phyloP scores from a whole-genome alignment of 2,888 invertebrate species.

The Tetramorium bicarinatum region DNA sequence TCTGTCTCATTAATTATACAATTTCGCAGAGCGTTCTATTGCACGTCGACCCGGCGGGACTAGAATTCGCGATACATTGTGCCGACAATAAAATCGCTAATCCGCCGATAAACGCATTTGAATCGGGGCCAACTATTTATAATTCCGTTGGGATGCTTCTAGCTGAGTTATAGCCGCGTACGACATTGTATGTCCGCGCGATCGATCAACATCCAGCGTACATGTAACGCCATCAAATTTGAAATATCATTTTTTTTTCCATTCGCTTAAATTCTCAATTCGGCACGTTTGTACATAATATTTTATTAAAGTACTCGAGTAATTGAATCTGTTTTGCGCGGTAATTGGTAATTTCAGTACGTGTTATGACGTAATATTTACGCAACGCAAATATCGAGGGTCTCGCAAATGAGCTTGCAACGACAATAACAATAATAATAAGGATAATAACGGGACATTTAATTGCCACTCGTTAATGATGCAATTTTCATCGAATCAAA shows the following conservation, averaged over 20 bases:
- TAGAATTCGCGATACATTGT: conserved; percentile 7
- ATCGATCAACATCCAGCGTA: conserved; percentile 37
- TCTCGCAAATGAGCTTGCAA: conserved; percentile 17
- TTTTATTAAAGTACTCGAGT: conserved; percentile 24
- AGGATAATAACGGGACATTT: conserved; percentile 27
- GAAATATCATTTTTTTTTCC: neutral
- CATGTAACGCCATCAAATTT: neutral
- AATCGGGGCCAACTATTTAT: conserved; percentile 67
- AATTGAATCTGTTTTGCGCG: conserved; percentile 6
- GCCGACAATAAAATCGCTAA: conserved; percentile 67
- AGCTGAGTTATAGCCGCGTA: conserved; percentile 33
- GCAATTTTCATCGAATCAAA: conserved; percentile 21
- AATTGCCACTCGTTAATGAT: conserved; percentile 38
- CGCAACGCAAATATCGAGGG: conserved; percentile 28
- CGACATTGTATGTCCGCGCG: conserved; percentile 22
- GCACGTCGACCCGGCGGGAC: neutral
- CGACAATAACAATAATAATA: conserved; percentile 32
- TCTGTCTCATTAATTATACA: conserved; percentile 5
- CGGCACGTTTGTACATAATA: neutral
- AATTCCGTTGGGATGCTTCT: conserved; percentile 37
- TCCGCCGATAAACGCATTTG: conserved; percentile 58
- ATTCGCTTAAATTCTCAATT: neutral
- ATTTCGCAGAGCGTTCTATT: neutral
- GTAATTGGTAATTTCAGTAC: conserved; percentile 29
- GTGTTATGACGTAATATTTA: conserved; percentile 28